Percentiles rank a stretch among this genome's conserved stretches.
phyloP scores from a whole-genome alignment of 2,888 invertebrate genomes.

The Dicyrtoma fusca region DNA sequence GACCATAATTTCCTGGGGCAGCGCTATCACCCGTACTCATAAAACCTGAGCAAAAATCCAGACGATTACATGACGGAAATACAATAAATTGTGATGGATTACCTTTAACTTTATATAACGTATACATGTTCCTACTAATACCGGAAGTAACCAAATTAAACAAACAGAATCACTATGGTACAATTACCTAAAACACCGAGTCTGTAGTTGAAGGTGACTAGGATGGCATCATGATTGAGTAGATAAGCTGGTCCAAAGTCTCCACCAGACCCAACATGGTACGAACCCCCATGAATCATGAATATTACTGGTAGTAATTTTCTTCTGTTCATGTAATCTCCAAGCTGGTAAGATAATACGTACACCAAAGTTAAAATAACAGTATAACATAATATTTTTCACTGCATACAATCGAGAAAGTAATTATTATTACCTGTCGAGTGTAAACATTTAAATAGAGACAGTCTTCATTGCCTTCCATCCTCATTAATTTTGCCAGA shows the following conservation, averaged over 20 bases:
- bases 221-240: slow-evolving; percentile 39
- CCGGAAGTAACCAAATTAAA: too few relatives aligned
- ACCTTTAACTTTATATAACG: too few relatives aligned
- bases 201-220: slow-evolving; percentile 44
- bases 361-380: neutral
- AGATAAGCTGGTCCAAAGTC: slow-evolving; percentile 46
- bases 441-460: slow-evolving; percentile 48
- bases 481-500: slow-evolving; percentile 38
- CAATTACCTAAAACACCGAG: slow-evolving; percentile 33
- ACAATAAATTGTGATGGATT: too few relatives aligned
- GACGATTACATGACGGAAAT: too few relatives aligned
- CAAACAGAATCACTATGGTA: too few relatives aligned
- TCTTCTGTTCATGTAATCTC: neutral
- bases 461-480: slow-evolving; percentile 42
- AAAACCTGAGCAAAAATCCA: slow-evolving; percentile 41
- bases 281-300: slow-evolving; percentile 37
- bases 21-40: slow-evolving; percentile 37
- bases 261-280: slow-evolving; percentile 36
- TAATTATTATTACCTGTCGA: slow-evolving; percentile 35
- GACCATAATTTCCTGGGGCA: slow-evolving; percentile 41
- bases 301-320: slow-evolving; percentile 18
- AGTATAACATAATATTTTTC: neutral
- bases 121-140: too few relatives aligned
- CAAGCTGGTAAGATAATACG: neutral
- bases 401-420: too few relatives aligned